Evolutionary conservation across 2,113 vertebrate species (phyloP).

Genomic region (Prietella phreatophila): DNA sequence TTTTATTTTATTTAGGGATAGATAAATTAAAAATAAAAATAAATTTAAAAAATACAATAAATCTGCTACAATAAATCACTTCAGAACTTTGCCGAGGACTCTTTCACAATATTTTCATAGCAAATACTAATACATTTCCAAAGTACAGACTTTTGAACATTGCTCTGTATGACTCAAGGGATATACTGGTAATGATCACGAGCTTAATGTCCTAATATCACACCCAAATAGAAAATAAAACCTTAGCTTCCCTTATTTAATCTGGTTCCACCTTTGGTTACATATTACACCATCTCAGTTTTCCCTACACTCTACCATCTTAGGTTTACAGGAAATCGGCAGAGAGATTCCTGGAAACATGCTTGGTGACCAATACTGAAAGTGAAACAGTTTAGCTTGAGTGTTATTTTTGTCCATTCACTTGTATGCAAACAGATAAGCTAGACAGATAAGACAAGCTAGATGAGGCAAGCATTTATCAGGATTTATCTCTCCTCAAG

Average conservation of each 20-base stretch:
- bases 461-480: background rate
- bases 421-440: background rate
- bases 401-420: background rate
- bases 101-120: background rate
- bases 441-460: background rate
- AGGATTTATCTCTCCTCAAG: background rate
- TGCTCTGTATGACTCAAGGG: background rate
- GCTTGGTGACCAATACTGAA: background rate
- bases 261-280: background rate
- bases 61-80: background rate
- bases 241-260: background rate
- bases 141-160: background rate
- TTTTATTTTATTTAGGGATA: background rate
- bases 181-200: background rate
- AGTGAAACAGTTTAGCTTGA: background rate
- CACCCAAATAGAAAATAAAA: background rate
- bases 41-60: too few relatives aligned
- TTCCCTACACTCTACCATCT: background rate
- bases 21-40: too few relatives aligned
- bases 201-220: background rate
- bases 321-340: background rate
- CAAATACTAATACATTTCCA: background rate
- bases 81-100: background rate
- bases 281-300: background rate
- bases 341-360: background rate